Evolutionary conservation across 2,888 invertebrate genomes (phyloP), one percentile per base, ranked within the genome.

Genomic region (Caenorhabditis angaria): DNA sequence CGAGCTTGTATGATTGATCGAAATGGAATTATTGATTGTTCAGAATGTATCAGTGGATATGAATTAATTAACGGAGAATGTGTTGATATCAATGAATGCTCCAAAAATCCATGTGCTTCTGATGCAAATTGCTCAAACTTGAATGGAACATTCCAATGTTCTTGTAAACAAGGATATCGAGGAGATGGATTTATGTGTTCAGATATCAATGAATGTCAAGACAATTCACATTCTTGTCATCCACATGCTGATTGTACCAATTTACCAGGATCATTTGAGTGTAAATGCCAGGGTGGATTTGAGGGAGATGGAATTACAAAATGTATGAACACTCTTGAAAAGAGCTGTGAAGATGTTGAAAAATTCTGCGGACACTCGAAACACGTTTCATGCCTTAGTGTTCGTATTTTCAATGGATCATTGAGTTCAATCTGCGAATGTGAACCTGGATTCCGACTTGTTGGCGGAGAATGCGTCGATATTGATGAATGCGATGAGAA

Each of bases 131-230:
- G 85, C 61, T 56, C 56, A 24, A 85, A 85, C 35, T 60, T 77
- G 24, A 66, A 70, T 35, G 85, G 85, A 35, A 76, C 81, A 0
- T 85, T 83, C 74, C 67, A 66, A 5, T 85, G 85, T 58, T 56
- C 80, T 32, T 85, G 85, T 61, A 69, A 76, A 53, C 53, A 72
- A 0, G 85, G 85, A 54, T 85, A 76, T 74, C 62, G 74, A 10
- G 85, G 85, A 55, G 85, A 85, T 48, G 85, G 85, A 6, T 81
- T 77, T 76, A 71, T 70, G 69, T 85, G 84, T 55, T 60, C 51
- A 28, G 87, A 86, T 55, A 77, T 86, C 48, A 82, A 86, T 61
- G 86, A 86, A 61, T 86, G 86, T 61, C 65, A 68, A 25, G 71
- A 71, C 27, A 20, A 25, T 14, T n/a, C 35, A 2, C 69, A 69